Percentiles rank a stretch among this genome's conserved stretches.
phyloP scores from a whole-genome alignment of 2,888 invertebrate species.

The Synergus laeviventris region DNA sequence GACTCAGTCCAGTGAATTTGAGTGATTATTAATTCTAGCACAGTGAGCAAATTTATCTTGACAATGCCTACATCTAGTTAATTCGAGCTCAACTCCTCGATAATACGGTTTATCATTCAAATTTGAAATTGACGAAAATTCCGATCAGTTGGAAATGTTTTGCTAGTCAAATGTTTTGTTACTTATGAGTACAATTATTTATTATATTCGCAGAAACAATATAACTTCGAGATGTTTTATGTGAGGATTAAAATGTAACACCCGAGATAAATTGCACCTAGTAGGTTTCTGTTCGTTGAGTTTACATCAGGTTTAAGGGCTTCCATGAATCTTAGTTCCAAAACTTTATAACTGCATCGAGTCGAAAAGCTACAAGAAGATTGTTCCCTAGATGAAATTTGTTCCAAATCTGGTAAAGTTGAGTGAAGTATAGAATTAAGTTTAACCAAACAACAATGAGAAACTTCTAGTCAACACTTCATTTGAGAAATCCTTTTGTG shows the following conservation, averaged over 20 bases:
- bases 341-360: background rate
- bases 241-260: background rate
- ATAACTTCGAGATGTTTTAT: background rate
- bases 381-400: background rate
- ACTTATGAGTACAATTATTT: background rate
- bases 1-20: background rate
- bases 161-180: background rate
- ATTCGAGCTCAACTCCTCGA: background rate
- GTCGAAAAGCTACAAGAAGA: background rate
- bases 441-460: background rate
- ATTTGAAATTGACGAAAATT: background rate
- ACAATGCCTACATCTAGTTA: background rate
- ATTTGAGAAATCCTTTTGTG: background rate
- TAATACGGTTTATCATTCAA: background rate
- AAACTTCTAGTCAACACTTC: background rate
- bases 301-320: background rate
- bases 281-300: background rate
- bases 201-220: background rate
- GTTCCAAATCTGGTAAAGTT: background rate
- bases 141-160: background rate
- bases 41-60: background rate
- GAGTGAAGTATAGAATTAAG: background rate
- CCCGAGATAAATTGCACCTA: background rate
- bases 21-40: slow-evolving; percentile 25
- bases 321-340: background rate